Evolutionary conservation across 1,140 invertebrate species (phyloP).

Genomic region (Ladona fulva): DNA sequence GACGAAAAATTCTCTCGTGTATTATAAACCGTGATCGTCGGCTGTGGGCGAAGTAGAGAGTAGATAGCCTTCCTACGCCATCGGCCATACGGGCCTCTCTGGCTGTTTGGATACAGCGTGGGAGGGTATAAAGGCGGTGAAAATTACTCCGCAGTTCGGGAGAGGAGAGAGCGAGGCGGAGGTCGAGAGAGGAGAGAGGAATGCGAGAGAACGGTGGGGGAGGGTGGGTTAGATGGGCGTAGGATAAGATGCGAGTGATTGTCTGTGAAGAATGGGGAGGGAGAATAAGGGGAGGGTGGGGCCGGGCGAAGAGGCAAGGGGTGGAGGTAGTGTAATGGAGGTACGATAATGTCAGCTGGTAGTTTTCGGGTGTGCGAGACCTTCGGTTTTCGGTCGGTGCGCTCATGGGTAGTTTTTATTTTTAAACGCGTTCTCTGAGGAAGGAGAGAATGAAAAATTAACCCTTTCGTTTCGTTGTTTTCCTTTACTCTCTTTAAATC

Average conservation of each 20-base stretch:
- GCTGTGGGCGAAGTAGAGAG: no score
- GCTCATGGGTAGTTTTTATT: no score
- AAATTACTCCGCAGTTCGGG: conserved; percentile 3
- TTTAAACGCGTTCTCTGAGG: no score
- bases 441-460: no score
- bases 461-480: no score
- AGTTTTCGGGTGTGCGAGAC: conserved; percentile 6
- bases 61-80: conserved; percentile 1
- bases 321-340: neutral
- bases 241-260: conserved; percentile 1
- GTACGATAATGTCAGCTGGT: neutral
- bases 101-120: neutral
- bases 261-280: conserved; percentile 2
- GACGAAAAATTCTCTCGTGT: no score
- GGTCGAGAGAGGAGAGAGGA: neutral
- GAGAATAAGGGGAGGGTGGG: neutral
- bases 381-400: neutral
- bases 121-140: neutral
- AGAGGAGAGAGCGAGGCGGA: neutral
- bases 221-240: conserved; percentile 6
- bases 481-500: no score
- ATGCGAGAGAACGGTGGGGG: neutral
- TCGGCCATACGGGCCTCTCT: neutral
- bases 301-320: neutral
- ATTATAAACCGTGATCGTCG: no score